phyloP scores from a whole-genome alignment of 2,888 invertebrate species.

The Himalopsyche anomala region DNA sequence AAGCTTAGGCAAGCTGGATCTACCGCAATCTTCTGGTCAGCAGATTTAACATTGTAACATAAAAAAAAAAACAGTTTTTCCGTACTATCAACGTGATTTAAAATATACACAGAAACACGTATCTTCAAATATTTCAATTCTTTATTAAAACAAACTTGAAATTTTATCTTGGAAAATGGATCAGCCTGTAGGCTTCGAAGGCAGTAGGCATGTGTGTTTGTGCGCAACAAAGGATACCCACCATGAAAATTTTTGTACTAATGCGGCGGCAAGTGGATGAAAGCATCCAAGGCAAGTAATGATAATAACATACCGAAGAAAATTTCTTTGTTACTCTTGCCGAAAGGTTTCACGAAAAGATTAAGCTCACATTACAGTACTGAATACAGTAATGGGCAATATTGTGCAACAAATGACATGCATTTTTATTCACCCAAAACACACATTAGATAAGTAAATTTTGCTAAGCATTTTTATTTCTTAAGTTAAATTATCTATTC shows the following conservation, averaged over 20 bases:
- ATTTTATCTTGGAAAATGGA: background rate
- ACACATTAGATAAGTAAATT: background rate
- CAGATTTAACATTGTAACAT: no score
- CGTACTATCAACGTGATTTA: no score
- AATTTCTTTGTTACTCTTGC: slow-evolving; percentile 54
- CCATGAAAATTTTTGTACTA: slow-evolving; percentile 60
- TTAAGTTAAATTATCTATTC: no score
- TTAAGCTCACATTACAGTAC: slow-evolving; percentile 10
- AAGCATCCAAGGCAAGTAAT: slow-evolving; percentile 60
- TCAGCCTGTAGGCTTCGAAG: background rate
- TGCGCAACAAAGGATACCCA: slow-evolving; percentile 55
- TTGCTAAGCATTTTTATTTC: no score
- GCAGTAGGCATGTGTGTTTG: slow-evolving; percentile 5
- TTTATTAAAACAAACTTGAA: no score
- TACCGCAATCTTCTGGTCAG: no score
- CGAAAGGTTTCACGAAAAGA: slow-evolving; percentile 47
- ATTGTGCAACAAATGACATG: background rate
- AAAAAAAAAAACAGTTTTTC: no score
- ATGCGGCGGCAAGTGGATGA: slow-evolving; percentile 62
- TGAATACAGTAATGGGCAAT: background rate
- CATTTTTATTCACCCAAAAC: slow-evolving; percentile 15
- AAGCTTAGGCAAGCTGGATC: no score
- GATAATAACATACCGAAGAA: slow-evolving; percentile 59
- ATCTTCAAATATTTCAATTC: no score
- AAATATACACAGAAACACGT: no score